Base-by-base conservation (phyloP, 2,888 invertebrate genomes). In the Pterostichus madidus region DNA sequence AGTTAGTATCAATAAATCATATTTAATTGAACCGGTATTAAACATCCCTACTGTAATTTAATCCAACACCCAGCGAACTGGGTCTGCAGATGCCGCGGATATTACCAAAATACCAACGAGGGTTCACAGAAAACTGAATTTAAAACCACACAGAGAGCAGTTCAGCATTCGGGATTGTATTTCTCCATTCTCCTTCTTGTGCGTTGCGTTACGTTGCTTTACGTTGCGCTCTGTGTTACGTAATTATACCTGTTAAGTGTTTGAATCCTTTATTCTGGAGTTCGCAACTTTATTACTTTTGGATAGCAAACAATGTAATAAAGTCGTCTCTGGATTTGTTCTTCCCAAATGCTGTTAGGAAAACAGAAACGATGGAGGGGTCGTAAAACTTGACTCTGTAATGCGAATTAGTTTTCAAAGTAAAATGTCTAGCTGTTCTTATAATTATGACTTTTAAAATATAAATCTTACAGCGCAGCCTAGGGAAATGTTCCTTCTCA, bases 261-360 rank as follows among this genome's bases (percentile, higher is more conserved):
- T 77, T 35, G 31, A 35, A 77, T 53, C 56, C 76, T 77, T 77
- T 77, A 53, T 77, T 77, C 56, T 11, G 35, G 13, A 77, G 35
- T 56, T 77, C 56, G 53, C 53, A 77, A 35, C 76, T 77, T 77
- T 53, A 77, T 77, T 77, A 56, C 76, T 52, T 53, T 53, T 6
- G 76, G 76, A 77, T 53, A 53, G 56, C 76, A 77, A 77, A 77
- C 76, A 77, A 77, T 77, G 76, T 56, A 77, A 77, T 77, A 77
- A 77, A 77, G 76, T 77, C 39, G 76, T 77, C 56, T 39, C 13
- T n/a, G 76, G 53, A 77, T 56, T 77, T 77, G 71, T 71, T 71
- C 31, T 44, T 31, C 10, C 24, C 10, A 71, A 59, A 64, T 35
- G 64, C 1, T 39, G 13, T 39, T 35, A 64, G n/a, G 8, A 11